Evolutionary conservation across 2,113 vertebrate species (phyloP).

Genomic region (Circaetus gallicus): DNA sequence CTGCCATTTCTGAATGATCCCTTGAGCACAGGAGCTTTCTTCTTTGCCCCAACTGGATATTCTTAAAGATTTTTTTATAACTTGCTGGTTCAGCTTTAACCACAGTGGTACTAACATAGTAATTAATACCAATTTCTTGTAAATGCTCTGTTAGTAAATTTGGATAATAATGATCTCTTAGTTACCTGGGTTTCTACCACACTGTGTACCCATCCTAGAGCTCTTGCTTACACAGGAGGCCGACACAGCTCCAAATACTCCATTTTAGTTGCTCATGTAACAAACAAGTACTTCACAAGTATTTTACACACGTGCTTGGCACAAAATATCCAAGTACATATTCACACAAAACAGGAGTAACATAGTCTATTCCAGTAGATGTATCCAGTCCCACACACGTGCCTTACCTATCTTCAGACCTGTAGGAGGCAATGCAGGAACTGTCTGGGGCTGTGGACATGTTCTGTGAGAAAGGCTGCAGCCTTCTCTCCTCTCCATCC

Average conservation of each 20-base stretch:
- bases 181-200: neutral
- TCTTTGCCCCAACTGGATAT: neutral
- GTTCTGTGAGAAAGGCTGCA: neutral
- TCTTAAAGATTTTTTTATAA: conserved; percentile 8
- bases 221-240: conserved; percentile 8
- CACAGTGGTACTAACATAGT: neutral
- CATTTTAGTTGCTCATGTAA: neutral
- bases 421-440: neutral
- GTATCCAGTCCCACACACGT: neutral
- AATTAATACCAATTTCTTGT: neutral
- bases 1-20: neutral
- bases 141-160: neutral
- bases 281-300: neutral
- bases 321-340: neutral
- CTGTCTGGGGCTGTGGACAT: neutral
- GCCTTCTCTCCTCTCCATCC: rapidly evolving
- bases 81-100: neutral
- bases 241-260: conserved; percentile 11
- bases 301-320: neutral
- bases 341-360: neutral
- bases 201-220: neutral
- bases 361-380: neutral
- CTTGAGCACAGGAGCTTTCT: neutral
- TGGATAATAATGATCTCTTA: conserved; percentile 11
- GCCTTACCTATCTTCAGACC: neutral